Percentiles rank a stretch among this genome's conserved stretches.
phyloP scores from a whole-genome alignment of 2,797 vertebrate genomes.

The Poeciliopsis turneri region DNA sequence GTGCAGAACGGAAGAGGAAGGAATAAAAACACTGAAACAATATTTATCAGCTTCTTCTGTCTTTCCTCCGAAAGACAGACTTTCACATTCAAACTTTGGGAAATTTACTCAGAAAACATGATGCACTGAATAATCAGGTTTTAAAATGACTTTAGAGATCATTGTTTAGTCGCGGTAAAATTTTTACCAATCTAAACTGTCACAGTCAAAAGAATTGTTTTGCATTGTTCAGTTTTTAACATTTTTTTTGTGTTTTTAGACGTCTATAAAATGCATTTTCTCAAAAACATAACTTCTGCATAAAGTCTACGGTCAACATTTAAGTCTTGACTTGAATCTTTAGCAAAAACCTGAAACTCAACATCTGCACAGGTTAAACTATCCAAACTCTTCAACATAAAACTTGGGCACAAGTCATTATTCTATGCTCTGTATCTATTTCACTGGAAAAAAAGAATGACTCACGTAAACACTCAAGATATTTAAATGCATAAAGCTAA shows the following conservation, averaged over 20 bases:
- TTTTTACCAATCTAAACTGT: conserved; percentile 19
- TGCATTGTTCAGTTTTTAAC: neutral
- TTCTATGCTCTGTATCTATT: neutral
- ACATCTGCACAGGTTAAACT: neutral
- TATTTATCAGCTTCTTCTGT: too few relatives aligned
- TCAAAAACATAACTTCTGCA: neutral
- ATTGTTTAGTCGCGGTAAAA: neutral
- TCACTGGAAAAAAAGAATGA: neutral
- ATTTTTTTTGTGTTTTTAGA: too few relatives aligned
- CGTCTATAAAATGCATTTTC: neutral
- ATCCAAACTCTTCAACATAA: neutral
- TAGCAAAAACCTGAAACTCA: neutral
- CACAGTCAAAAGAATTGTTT: neutral
- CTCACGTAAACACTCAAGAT: neutral
- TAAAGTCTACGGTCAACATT: neutral
- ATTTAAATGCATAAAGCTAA: neutral
- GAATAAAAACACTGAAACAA: conserved; percentile 25
- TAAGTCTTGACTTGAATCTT: neutral
- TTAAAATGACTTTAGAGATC: neutral
- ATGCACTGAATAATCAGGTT: neutral
- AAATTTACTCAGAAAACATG: neutral
- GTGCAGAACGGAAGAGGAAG: conserved; percentile 33
- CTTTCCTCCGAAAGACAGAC: too few relatives aligned
- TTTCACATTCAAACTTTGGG: neutral
- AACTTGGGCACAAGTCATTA: neutral